Base-by-base conservation (phyloP, 2,888 invertebrate genomes). In the Sminthurides aquaticus region DNA sequence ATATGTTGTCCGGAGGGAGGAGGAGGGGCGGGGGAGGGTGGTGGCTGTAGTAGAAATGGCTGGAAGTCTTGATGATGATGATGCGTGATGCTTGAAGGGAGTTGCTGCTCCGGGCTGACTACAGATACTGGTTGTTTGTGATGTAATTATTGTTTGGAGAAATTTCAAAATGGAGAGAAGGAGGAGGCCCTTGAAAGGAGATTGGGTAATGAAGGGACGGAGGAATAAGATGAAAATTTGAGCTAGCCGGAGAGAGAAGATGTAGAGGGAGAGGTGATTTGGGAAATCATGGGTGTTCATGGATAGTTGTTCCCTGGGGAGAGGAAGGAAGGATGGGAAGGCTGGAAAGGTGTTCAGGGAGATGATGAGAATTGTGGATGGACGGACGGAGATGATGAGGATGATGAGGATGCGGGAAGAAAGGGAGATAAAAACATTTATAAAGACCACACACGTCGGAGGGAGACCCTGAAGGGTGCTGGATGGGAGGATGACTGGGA, bases 381-480 rank as follows among this genome's bases (percentile, higher is more conserved):
- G n/a, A n/a, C n/a, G n/a, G n/a, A n/a, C n/a, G n/a, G 22, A 59
- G 59, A 18, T 18, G 24, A 56, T 18, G 56, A 24, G 18, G 20
- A 24, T 49, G 49, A 48, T 48, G 20, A 15, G 49, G 5, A 52
- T 52, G 5, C 22, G 15, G 5, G 52, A 20, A 52, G 52, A 52
- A 18, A 43, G 8, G 43, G 8, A 49, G 59, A 59, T 59, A 59
- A 60, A 49, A 52, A 48, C 60, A 64, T 52, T 54, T 67, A 69
- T 64, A 64, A 69, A 67, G 71, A 71, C 71, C 71, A 71, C 71
- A 71, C 71, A 71, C 69, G 69, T 69, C 66, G 69, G 65, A 52
- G 18, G 60, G 62, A 61, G 71, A 67, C 66, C 71, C 71, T 71
- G 66, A 52, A 69, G 71, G 71, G 71, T 69, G 69, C 71, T 64